phyloP scores from a whole-genome alignment of 2,113 vertebrate species.

The Chloroceryle aenea region DNA sequence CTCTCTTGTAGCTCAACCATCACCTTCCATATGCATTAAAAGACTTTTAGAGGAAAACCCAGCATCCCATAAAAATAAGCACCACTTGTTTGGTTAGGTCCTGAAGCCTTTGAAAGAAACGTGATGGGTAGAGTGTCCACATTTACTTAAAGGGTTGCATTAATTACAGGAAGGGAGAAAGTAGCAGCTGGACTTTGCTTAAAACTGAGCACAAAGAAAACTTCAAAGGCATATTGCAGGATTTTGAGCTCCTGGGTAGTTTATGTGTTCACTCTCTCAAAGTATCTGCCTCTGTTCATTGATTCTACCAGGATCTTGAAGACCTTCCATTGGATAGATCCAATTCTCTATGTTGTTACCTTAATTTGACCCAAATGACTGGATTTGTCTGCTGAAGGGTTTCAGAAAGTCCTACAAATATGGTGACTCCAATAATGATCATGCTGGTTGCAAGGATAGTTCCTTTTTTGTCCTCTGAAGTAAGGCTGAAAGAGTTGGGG shows the following conservation, averaged over 20 bases:
- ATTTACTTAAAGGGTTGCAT: background rate
- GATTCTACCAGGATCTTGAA: background rate
- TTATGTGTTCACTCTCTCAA: background rate
- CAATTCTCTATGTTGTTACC: background rate
- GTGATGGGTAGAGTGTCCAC: background rate
- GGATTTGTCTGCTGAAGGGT: background rate
- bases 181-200: background rate
- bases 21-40: background rate
- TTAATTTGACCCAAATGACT: background rate
- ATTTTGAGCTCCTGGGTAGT: background rate
- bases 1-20: background rate
- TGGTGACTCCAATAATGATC: background rate
- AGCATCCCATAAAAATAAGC: background rate
- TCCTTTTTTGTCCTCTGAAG: background rate
- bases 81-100: background rate
- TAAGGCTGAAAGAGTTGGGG: too few relatives aligned
- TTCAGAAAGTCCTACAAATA: background rate
- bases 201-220: background rate
- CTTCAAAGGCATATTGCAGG: background rate
- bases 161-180: slow-evolving; percentile 23
- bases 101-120: background rate
- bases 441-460: background rate
- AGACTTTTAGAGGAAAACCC: background rate
- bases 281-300: background rate
- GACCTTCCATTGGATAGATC: background rate